Evolutionary conservation across 2,113 vertebrate genomes (phyloP), one percentile per base, ranked within the genome.

Genomic region (Ochotona curzoniae): DNA sequence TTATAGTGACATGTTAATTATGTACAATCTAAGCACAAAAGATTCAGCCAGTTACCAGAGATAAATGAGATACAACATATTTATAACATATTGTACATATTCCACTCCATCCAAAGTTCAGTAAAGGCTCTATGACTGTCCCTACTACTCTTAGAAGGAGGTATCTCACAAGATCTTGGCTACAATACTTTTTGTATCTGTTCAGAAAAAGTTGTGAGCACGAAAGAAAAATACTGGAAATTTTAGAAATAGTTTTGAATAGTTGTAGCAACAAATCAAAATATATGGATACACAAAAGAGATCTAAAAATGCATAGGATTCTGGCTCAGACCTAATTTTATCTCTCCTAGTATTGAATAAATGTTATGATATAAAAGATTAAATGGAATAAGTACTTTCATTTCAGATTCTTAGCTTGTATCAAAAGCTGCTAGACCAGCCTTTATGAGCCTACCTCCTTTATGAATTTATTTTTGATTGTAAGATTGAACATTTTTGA

Each of bases 1-100:
- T 96, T 81, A 93, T 86, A 75, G 78, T 96, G 94, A 96, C 96
- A 95, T 95, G 82, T 96, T 93, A 94, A 96, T 97, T 97, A 94
- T 75, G 38, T 84, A 87, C 81, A 83, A 88, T 85, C 54, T 25
- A 26, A 35, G n/a, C 74, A 88, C 82, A 94, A 85, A 95, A 94
- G 76, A 87, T 87, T 84, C 78, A 91, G 32, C 61, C 47, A 73
- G 82, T 94, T 96, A 96, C 67, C 81, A 95, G 25, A 86, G 64
- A 94, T 85, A 91, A 93, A 89, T 83, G 84, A 30, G n/a, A 67
- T 63, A 35, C 6, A 35, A 49, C 9, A 20, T 81, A 75, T 76
- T 73, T 84, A 79, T 74, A 89, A 66, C 74, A 38, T 70, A 89
- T 74, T 44, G 12, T 3, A 23, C n/a, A 35, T 79, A 86, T 61